A percentile compares a stretch with the other conserved stretches of the same genome.
Evolutionary conservation across 1,140 invertebrate genomes (phyloP).

Genomic region (Drosophila littoralis): DNA sequence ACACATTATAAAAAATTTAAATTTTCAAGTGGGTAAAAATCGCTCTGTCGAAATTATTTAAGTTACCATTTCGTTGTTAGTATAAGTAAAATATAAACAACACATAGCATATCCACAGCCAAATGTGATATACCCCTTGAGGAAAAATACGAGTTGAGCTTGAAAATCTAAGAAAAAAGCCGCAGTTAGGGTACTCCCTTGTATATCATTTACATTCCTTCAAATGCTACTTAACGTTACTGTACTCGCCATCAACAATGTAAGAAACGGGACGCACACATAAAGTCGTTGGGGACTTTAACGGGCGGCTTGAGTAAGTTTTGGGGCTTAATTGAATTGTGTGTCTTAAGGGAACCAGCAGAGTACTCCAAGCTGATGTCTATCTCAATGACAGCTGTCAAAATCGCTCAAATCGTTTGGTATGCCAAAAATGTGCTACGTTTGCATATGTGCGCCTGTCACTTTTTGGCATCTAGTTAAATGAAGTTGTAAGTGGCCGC

Average conservation of each 20-base stretch:
- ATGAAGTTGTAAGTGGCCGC: conserved; percentile 67
- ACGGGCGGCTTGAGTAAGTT: conserved; percentile 15
- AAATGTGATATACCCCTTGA: too few relatives aligned
- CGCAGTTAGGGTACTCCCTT: too few relatives aligned
- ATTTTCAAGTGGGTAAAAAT: too few relatives aligned
- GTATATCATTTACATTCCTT: neutral
- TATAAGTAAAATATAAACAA: too few relatives aligned
- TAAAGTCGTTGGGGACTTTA: conserved; percentile 21
- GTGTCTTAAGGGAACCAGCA: conserved; percentile 43
- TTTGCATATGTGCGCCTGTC: conserved; percentile 33
- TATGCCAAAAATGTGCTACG: conserved; percentile 60
- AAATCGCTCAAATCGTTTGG: conserved; percentile 72
- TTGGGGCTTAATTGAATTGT: conserved; percentile 65
- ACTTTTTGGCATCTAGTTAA: conserved; percentile 47
- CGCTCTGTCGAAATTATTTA: too few relatives aligned
- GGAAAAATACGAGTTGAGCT: too few relatives aligned
- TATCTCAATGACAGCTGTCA: conserved; percentile 75
- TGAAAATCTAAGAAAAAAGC: too few relatives aligned
- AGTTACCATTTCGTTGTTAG: too few relatives aligned
- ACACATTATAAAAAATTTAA: too few relatives aligned
- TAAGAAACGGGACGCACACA: conserved; percentile 7
- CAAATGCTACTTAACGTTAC: conserved; percentile 8
- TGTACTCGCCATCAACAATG: conserved; percentile 8
- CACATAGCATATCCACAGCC: too few relatives aligned
- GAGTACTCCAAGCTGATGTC: conserved; percentile 52